phyloP scores from a whole-genome alignment of 1,140 invertebrate genomes.

The Adoxophyes honmai region DNA sequence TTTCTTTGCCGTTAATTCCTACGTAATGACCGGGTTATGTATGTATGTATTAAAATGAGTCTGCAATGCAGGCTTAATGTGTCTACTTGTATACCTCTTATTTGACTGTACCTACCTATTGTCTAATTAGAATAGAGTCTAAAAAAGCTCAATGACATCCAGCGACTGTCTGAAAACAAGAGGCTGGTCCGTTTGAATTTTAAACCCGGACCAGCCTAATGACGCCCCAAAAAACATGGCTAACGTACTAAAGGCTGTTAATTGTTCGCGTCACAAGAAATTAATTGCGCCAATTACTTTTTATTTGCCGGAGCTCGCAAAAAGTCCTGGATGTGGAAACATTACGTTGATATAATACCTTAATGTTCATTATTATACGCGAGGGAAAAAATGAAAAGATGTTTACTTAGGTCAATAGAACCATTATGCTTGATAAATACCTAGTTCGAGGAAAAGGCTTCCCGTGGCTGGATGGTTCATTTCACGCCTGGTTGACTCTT shows the following conservation, averaged over 20 bases:
- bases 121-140: too few relatives aligned
- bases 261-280: background rate
- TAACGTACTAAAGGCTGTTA: background rate
- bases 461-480: slow-evolving; percentile 36
- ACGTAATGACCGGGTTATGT: too few relatives aligned
- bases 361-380: slow-evolving; percentile 5
- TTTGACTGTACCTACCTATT: too few relatives aligned
- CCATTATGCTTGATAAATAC: slow-evolving; percentile 22
- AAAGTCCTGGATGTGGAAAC: background rate
- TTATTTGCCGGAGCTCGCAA: background rate
- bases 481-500: slow-evolving; percentile 51
- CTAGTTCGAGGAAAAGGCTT: slow-evolving; percentile 5
- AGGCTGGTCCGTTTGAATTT: too few relatives aligned
- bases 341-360: slow-evolving; percentile 12
- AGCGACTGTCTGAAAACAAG: too few relatives aligned
- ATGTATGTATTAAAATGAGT: too few relatives aligned
- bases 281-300: slow-evolving; percentile 2
- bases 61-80: too few relatives aligned
- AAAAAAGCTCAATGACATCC: too few relatives aligned
- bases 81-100: too few relatives aligned
- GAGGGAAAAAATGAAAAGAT: background rate
- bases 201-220: too few relatives aligned
- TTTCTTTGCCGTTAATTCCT: too few relatives aligned
- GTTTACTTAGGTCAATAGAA: slow-evolving; percentile 20
- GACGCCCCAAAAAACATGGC: background rate